Conservation (phyloP, 2,888 invertebrate species). For the Drosophila vallismaia region DNA sequence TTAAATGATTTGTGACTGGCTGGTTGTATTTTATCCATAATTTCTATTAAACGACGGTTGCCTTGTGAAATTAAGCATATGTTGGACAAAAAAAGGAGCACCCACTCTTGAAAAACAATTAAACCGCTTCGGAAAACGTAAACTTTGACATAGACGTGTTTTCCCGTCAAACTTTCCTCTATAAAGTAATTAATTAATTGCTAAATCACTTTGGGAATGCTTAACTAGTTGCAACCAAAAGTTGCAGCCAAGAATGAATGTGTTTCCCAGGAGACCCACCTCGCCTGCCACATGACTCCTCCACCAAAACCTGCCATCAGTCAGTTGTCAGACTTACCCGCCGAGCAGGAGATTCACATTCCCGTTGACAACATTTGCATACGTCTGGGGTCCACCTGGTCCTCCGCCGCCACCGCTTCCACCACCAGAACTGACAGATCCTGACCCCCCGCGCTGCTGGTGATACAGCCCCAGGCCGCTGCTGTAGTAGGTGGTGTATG, state of each 20-base stretch:
- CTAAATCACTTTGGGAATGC: conserved; percentile 10
- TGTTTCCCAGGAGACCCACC: no score
- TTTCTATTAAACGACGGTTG: not conserved
- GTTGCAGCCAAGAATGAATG: conserved; percentile 3
- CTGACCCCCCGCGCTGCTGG: conserved; percentile 76
- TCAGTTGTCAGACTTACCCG: conserved; percentile 86
- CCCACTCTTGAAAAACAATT: not conserved
- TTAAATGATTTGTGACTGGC: conserved; percentile 12
- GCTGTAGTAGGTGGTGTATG: conserved; percentile 78
- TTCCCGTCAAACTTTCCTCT: conserved; percentile 11
- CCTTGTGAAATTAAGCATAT: not conserved
- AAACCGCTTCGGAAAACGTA: not conserved
- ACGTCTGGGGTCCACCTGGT: conserved; percentile 64
- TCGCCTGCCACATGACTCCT: no score
- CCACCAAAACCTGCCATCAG: conserved; percentile 5
- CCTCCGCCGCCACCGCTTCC: conserved; percentile 53
- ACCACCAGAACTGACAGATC: conserved; percentile 58
- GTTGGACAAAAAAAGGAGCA: not conserved
- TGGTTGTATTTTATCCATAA: not conserved
- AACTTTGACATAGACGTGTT: not conserved
- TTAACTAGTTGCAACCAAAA: conserved; percentile 11
- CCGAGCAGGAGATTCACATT: conserved; percentile 90
- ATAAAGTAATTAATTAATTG: conserved; percentile 34
- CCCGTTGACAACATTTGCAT: conserved; percentile 84
- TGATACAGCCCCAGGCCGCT: conserved; percentile 81